Percentiles rank a stretch among this genome's conserved stretches.
phyloP scores from a whole-genome alignment of 2,113 vertebrate species.

The Python bivittatus region DNA sequence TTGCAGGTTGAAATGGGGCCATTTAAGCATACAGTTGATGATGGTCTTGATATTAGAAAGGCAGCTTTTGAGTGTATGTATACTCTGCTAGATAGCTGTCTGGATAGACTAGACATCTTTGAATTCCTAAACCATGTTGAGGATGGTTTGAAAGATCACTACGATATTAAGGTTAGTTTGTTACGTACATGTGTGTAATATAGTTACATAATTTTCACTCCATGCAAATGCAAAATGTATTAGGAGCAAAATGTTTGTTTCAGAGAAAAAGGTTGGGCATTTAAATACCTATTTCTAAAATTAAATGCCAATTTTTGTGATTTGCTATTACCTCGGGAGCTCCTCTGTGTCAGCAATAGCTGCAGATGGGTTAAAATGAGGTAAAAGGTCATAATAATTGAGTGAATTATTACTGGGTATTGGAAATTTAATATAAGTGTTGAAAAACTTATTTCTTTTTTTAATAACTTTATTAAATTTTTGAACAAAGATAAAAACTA shows the following conservation, averaged over 20 bases:
- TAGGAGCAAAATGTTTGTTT: background rate
- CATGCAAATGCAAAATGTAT: background rate
- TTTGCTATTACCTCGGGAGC: background rate
- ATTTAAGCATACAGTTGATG: constrained; percentile 98
- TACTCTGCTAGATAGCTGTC: constrained; percentile 96
- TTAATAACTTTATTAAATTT: too few species aligned
- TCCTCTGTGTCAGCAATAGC: background rate
- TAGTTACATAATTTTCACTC: constrained; percentile 7
- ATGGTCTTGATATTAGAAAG: constrained; percentile 94
- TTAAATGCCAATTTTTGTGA: background rate
- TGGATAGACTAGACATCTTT: constrained; percentile 98
- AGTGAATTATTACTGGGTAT: background rate
- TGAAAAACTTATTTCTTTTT: too few species aligned
- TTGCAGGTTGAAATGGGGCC: constrained; percentile 97
- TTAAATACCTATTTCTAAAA: background rate
- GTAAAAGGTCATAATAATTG: background rate
- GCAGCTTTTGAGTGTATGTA: constrained; percentile 99
- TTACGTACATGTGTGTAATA: background rate
- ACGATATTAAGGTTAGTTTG: constrained; percentile 93
- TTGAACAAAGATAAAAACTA: too few species aligned
- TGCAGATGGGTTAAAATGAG: background rate
- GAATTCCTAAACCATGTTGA: constrained; percentile 98
- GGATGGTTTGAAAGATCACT: constrained; percentile 98
- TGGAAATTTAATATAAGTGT: too few species aligned
- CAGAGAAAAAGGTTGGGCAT: background rate